Base-by-base conservation (phyloP, 1,140 invertebrate genomes). In the Liolophura sinensis region DNA sequence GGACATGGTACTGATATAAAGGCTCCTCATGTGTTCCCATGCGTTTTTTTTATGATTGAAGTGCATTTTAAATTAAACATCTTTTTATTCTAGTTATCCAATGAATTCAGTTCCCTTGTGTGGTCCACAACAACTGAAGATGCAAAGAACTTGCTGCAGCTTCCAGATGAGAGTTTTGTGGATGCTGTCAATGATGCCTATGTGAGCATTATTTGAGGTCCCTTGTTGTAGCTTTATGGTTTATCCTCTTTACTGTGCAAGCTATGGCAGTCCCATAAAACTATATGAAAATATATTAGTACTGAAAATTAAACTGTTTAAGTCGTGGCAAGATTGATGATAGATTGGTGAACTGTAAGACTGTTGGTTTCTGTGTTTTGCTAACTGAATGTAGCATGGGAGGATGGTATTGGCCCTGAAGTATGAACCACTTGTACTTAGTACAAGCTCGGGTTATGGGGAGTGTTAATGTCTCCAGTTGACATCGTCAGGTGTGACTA, bases 161-260 rank as follows among this genome's bases (percentile, higher is more conserved):
- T 96, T 55, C 72, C 89, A 0, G 88, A 91, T 0, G 90, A 92
- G 65, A 88, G 91, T 68, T 99, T 99, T 87, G 90, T 96, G 0
- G 93, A 96, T 84, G 90, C 89, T 55, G 82, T 99, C 1, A 98
- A 98, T 80, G 88, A 91, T 77, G 92, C 93, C 57, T 87, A 97
- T 79, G 91, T 93, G 87, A 87, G 83, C 75, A 49, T 25, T 22
- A 22, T 7, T n/a, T n/a, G 56, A 40, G 31, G 3, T 24, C 24
- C 15, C n/a, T 40, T 6, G 18, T 25, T 66, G 7, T 48, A 55
- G 18, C 31, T 62, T 52, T 48, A 7, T 54, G 46, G 49, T 27
- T 51, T 22, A 55, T 20, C 18, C 46, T 54, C 16, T 4, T 22
- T 20, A 4, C 3, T 11, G 3, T 3, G 24, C 3, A 25, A 40